A percentile compares a stretch with the other conserved stretches of the same genome.
Conservation (phyloP, 2,888 invertebrate genomes). For the Aphidoletes aphidimyza region DNA sequence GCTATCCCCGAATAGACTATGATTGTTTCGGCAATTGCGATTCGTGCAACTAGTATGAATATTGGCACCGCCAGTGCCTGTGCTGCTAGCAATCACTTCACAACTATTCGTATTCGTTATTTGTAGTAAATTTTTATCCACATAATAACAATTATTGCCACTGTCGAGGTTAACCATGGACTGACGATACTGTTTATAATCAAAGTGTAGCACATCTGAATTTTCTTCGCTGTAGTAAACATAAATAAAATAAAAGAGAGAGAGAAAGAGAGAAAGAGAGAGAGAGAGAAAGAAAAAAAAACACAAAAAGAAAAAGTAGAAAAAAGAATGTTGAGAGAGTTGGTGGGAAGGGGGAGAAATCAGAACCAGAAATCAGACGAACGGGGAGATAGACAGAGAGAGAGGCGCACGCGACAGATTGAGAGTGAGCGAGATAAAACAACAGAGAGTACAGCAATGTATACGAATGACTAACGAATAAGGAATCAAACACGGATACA, state of each 20-base stretch:
- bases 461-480: too few species aligned
- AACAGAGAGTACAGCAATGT: too few species aligned
- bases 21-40: conserved; percentile 48
- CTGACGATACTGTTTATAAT: conserved; percentile 56
- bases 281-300: not conserved
- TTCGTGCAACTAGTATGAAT: conserved; percentile 38
- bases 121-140: conserved; percentile 56
- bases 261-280: conserved; percentile 29
- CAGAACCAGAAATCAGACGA: too few species aligned
- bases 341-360: not conserved
- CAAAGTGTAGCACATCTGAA: conserved; percentile 55
- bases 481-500: not conserved
- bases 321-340: not conserved
- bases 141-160: conserved; percentile 55
- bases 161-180: conserved; percentile 56
- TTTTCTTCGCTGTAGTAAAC: conserved; percentile 55
- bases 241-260: conserved; percentile 48
- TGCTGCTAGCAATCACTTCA: conserved; percentile 54
- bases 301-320: not conserved
- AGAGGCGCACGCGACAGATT: too few species aligned
- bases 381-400: not conserved
- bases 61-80: conserved; percentile 45
- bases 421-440: not conserved
- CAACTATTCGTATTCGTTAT: conserved; percentile 56
- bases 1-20: conserved; percentile 51